These are phyloP conservation scores for Genyomyrus donnyi DNA, from an alignment of 2,113 vertebrate species.

Conservation along the genomic window DNA sequence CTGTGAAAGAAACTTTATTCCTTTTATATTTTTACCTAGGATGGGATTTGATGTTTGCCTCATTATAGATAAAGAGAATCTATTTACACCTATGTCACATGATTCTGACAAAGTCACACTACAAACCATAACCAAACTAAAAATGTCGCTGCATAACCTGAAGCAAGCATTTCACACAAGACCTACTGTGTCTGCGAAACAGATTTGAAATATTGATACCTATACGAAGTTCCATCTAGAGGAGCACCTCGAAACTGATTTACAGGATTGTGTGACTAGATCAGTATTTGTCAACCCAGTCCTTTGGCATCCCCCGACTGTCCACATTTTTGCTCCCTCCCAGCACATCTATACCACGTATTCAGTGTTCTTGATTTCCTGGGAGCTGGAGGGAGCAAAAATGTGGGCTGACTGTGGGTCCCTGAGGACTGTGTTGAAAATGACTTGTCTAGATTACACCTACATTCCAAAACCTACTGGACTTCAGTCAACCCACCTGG, in stretches of 20 bases:
- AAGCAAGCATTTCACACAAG: neutral
- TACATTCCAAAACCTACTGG: neutral
- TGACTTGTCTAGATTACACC: neutral
- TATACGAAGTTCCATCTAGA: neutral
- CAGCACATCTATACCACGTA: neutral
- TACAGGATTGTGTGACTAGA: neutral
- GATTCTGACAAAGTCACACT: neutral
- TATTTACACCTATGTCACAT: neutral
- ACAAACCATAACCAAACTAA: neutral
- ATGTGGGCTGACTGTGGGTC: neutral
- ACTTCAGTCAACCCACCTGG: conserved; percentile 64
- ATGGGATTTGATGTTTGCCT: neutral
- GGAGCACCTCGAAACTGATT: neutral
- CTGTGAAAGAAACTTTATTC: neutral
- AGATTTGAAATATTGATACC: neutral
- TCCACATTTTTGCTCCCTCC: neutral
- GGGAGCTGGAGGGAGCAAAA: neutral
- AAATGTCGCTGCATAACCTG: neutral
- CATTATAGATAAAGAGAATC: neutral
- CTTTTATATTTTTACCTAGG: neutral
- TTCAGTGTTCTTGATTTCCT: neutral
- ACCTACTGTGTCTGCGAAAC: neutral
- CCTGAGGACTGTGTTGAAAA: neutral
- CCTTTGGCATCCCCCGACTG: neutral
- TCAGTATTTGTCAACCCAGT: neutral